Percentiles rank a stretch among this genome's conserved stretches.
Conservation (phyloP, 2,113 vertebrate species). For the Pangasianodon hypophthalmus region DNA sequence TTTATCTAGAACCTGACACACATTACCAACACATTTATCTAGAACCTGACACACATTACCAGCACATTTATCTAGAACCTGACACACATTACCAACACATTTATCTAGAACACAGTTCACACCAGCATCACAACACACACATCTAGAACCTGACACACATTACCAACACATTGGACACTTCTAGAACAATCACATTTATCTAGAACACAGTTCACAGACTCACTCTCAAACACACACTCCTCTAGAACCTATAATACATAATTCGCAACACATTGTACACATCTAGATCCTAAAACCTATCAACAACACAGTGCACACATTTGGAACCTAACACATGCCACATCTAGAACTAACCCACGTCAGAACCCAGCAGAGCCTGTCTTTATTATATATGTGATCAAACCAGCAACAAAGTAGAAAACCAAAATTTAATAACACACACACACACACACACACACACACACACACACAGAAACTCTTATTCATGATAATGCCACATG, state of each 20-base stretch:
- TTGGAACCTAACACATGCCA: not conserved
- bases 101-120: not conserved
- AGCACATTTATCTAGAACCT: not conserved
- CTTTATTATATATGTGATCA: too few relatives aligned
- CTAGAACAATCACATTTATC: too few relatives aligned
- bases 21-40: not conserved
- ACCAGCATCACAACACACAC: not conserved
- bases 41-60: not conserved
- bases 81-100: not conserved
- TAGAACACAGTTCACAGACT: too few relatives aligned
- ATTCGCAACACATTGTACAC: not conserved
- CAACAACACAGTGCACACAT: not conserved
- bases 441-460: not conserved
- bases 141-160: too few relatives aligned
- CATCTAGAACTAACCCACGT: not conserved
- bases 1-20: not conserved
- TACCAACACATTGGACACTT: too few relatives aligned
- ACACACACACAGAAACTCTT: not conserved
- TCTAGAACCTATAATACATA: too few relatives aligned
- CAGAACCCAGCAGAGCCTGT: too few relatives aligned
- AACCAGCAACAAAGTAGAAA: not conserved
- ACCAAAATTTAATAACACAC: not conserved
- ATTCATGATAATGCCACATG: not conserved
- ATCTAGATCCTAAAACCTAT: not conserved
- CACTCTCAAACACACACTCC: not conserved